Conservation (phyloP, 2,888 invertebrate genomes). For the Melieria omissa region DNA sequence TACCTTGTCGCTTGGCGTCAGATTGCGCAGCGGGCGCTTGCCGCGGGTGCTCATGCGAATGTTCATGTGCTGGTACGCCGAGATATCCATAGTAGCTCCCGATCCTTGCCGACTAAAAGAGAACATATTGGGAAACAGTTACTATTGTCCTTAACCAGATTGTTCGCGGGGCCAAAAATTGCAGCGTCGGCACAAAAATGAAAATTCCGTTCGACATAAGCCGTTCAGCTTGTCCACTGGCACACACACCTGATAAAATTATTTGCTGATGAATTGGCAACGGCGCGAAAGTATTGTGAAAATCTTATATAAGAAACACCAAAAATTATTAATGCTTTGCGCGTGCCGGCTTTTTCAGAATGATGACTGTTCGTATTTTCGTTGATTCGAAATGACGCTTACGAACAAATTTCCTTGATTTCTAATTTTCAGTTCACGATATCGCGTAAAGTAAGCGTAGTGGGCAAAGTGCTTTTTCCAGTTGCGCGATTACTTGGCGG, state of each 20-base stretch:
- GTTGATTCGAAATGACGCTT: constrained; percentile 33
- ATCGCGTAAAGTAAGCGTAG: constrained; percentile 20
- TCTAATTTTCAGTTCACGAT: constrained; percentile 34
- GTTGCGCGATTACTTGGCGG: too few relatives aligned
- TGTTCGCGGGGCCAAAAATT: too few relatives aligned
- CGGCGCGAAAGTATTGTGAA: too few relatives aligned
- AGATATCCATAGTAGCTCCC: constrained; percentile 54
- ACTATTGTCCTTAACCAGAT: neutral
- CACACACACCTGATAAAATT: too few relatives aligned
- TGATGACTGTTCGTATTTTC: constrained; percentile 22
- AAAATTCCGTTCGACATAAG: too few relatives aligned
- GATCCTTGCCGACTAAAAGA: neutral
- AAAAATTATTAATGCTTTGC: constrained; percentile 1
- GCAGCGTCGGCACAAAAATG: too few relatives aligned
- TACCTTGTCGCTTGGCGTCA: constrained; percentile 81
- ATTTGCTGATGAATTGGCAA: too few relatives aligned
- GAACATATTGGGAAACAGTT: neutral
- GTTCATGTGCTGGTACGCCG: constrained; percentile 61
- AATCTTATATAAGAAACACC: too few relatives aligned
- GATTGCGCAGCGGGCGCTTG: constrained; percentile 79
- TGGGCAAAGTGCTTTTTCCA: too few relatives aligned
- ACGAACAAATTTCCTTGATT: constrained; percentile 26
- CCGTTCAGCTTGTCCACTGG: too few relatives aligned
- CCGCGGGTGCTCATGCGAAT: constrained; percentile 74
- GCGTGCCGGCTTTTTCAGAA: constrained; percentile 13